Conservation (phyloP, 53 echinoderm and acorn worm species). For the Holothuria leucospilota region DNA sequence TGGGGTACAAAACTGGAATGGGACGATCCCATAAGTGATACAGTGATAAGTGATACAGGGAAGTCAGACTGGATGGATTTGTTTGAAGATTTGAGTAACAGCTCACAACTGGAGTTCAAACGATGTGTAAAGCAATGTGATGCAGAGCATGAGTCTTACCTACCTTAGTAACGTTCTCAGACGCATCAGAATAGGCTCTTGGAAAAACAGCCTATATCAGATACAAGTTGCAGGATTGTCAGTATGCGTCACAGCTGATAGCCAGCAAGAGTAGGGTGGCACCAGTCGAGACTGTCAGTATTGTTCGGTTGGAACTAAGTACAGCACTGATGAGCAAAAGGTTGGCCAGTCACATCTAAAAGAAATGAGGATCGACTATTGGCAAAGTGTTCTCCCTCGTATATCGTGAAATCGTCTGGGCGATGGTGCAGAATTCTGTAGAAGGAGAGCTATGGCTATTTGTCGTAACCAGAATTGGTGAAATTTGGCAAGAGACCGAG, state of each 20-base stretch:
- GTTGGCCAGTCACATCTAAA: constrained; percentile 52
- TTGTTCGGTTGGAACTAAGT: constrained; percentile 52
- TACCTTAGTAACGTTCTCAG: constrained; percentile 54
- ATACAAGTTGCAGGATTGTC: constrained; percentile 45
- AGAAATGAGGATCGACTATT: constrained; percentile 57
- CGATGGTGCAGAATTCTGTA: constrained; percentile 60
- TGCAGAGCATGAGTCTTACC: constrained; percentile 10
- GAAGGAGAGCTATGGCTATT: constrained; percentile 62
- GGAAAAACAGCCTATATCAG: constrained; percentile 49
- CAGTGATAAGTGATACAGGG: no score
- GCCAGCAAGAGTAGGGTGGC: constrained; percentile 62
- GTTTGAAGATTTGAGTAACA: constrained; percentile 33
- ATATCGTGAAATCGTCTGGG: constrained; percentile 60
- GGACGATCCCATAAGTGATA: constrained; percentile 38
- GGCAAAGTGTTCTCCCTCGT: constrained; percentile 49
- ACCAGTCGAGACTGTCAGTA: constrained; percentile 51
- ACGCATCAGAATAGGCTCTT: constrained; percentile 61
- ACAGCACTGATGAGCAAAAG: constrained; percentile 62
- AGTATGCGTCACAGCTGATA: constrained; percentile 40
- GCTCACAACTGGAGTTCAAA: constrained; percentile 7
- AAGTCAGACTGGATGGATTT: constrained; percentile 22
- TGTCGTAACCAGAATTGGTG: constrained; percentile 57
- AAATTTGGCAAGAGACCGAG: constrained; percentile 54
- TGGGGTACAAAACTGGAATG: constrained; percentile 46
- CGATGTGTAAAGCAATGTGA: constrained; percentile 12